A percentile compares a stretch with the other conserved stretches of the same genome.
Conservation (phyloP, 2,113 vertebrate species). For the Alces alces region DNA sequence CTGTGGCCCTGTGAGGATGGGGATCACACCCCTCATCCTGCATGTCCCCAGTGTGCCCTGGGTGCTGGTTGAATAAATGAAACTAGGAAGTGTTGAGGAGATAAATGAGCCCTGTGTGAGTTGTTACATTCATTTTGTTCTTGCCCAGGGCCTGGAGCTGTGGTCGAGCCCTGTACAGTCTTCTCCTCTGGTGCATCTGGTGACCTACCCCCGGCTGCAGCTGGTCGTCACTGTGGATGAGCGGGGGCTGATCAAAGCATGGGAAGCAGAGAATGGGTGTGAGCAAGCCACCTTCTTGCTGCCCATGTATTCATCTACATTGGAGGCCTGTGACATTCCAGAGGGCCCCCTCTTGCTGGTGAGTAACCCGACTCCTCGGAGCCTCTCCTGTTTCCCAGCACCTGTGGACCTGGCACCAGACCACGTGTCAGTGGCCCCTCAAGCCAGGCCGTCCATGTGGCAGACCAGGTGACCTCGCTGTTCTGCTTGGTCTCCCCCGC, state of each 20-base stretch:
- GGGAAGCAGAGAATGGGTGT: constrained; percentile 76
- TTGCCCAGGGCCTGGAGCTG: constrained; percentile 74
- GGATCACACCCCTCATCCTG: not conserved
- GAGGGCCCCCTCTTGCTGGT: constrained; percentile 76
- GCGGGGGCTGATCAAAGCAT: constrained; percentile 71
- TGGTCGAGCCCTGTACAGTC: constrained; percentile 81
- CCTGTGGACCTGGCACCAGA: not conserved
- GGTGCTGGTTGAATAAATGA: not conserved
- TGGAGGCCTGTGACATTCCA: constrained; percentile 71
- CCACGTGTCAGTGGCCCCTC: not conserved
- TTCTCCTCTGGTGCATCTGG: constrained; percentile 71
- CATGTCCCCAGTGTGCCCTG: fast-evolving
- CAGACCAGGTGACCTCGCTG: fast-evolving
- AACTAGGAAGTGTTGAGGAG: not conserved
- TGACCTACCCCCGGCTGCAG: constrained; percentile 63
- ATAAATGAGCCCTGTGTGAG: not conserved
- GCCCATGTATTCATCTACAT: constrained; percentile 26
- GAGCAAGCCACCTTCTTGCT: constrained; percentile 73
- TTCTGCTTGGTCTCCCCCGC: not conserved
- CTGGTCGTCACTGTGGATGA: constrained; percentile 76
- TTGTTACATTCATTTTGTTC: not conserved
- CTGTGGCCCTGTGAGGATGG: not conserved
- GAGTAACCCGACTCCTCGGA: constrained; percentile 24
- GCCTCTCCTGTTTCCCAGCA: not conserved
- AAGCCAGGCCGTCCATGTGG: not conserved